These are phyloP conservation scores for Polymixis flavicincta DNA, from an alignment of 2,888 invertebrate species.

Conservation along the genomic window DNA sequence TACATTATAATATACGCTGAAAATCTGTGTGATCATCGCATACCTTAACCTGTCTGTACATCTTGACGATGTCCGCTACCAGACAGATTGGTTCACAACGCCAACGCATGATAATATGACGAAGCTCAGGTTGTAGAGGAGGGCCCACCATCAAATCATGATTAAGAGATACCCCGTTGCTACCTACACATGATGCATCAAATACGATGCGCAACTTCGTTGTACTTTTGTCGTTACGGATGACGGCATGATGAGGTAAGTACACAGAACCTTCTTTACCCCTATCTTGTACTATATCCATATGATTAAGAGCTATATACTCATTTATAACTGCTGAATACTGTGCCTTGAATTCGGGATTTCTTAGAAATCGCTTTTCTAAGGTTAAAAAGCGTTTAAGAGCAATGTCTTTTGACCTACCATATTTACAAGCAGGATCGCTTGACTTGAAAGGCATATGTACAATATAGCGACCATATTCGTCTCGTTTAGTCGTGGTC, in stretches of 20 bases:
- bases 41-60: constrained; percentile 21
- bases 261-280: constrained; percentile 5
- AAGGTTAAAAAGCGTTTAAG: constrained; percentile 7
- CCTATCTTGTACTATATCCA: constrained; percentile 19
- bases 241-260: constrained; percentile 13
- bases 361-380: constrained; percentile 18
- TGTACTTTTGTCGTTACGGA: constrained; percentile 16
- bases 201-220: constrained; percentile 17
- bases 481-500: constrained; percentile 12
- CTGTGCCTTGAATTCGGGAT: constrained; percentile 14
- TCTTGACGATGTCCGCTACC: constrained; percentile 13
- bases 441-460: constrained; percentile 10
- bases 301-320: constrained; percentile 16
- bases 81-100: constrained; percentile 16
- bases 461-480: constrained; percentile 16
- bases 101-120: constrained; percentile 31
- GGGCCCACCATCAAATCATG: constrained; percentile 23
- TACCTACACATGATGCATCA: constrained; percentile 6
- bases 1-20: constrained; percentile 16
- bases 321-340: constrained; percentile 19
- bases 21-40: constrained; percentile 18
- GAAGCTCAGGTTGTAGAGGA: constrained; percentile 22
- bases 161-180: constrained; percentile 18
- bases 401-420: constrained; percentile 13
- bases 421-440: constrained; percentile 24